Percentiles rank a stretch among this genome's conserved stretches.
These are phyloP conservation scores for Neoniphon sammara DNA, from an alignment of 2,797 vertebrate genomes.

Conservation along the genomic window DNA sequence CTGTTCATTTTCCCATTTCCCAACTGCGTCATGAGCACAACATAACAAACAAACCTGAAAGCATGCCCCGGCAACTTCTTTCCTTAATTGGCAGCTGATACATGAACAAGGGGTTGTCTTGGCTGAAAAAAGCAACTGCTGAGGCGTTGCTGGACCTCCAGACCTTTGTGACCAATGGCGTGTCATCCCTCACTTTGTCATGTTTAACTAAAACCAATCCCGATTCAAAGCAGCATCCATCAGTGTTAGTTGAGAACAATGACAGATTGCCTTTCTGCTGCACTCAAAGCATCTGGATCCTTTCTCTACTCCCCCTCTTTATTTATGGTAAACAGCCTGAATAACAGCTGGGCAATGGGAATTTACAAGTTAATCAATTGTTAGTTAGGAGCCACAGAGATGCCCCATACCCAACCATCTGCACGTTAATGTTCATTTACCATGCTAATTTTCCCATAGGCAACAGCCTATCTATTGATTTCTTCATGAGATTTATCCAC, in stretches of 20 bases:
- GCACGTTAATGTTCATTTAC: conserved; percentile 84
- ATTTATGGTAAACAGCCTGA: conserved; percentile 86
- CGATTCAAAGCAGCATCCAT: conserved; percentile 90
- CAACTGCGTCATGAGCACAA: conserved; percentile 47
- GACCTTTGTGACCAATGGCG: conserved; percentile 85
- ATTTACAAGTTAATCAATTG: conserved; percentile 89
- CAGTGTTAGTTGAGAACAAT: conserved; percentile 87
- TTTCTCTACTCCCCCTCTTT: conserved; percentile 80
- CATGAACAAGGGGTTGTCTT: conserved; percentile 75
- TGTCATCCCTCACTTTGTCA: conserved; percentile 92
- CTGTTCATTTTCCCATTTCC: conserved; percentile 64
- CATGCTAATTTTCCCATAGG: conserved; percentile 81
- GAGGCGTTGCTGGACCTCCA: conserved; percentile 78
- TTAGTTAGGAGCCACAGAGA: conserved; percentile 80
- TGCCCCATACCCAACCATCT: conserved; percentile 82
- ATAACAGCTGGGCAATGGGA: conserved; percentile 87
- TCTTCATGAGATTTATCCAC: conserved; percentile 63
- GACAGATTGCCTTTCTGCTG: conserved; percentile 85
- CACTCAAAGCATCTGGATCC: conserved; percentile 87
- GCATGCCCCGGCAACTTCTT: conserved; percentile 62
- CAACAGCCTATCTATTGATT: conserved; percentile 75
- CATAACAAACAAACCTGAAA: conserved; percentile 66
- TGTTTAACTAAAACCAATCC: conserved; percentile 94
- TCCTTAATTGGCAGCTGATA: conserved; percentile 80
- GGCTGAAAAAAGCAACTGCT: conserved; percentile 68